Evolutionary conservation across 2,888 invertebrate species (phyloP).

Genomic region (Drosophila ezoana): DNA sequence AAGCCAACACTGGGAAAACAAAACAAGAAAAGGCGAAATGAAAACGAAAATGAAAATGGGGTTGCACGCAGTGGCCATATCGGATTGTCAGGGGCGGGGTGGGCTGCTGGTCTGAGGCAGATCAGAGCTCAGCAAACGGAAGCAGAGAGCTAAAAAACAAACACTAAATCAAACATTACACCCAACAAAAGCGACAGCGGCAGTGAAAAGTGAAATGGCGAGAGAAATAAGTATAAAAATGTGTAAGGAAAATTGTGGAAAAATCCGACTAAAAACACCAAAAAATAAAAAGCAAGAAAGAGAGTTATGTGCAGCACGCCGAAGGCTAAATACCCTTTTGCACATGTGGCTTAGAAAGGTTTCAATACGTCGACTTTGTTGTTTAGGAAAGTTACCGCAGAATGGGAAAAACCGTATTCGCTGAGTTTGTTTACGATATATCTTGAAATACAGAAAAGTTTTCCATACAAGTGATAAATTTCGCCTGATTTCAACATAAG

Average conservation of each 20-base stretch:
- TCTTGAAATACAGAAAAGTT: not conserved
- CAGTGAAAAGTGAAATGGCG: constrained; percentile 61
- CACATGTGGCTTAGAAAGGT: too few species aligned
- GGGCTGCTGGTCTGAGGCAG: constrained; percentile 25
- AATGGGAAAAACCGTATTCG: too few species aligned
- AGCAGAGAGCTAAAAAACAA: constrained; percentile 69
- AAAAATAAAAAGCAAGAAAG: not conserved
- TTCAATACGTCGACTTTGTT: too few species aligned
- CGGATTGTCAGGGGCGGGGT: not conserved
- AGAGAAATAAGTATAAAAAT: constrained; percentile 59
- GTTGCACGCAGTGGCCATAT: not conserved
- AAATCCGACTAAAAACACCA: constrained; percentile 28
- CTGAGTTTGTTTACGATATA: not conserved
- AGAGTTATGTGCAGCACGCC: not conserved
- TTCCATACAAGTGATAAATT: too few species aligned
- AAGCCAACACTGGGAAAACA: constrained; percentile 56
- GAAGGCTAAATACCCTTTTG: not conserved
- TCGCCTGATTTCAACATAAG: too few species aligned
- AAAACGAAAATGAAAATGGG: constrained; percentile 20
- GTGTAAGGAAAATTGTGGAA: constrained; percentile 59
- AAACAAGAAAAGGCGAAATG: not conserved
- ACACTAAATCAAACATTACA: constrained; percentile 79
- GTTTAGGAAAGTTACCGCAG: too few species aligned
- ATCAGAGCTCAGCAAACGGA: constrained; percentile 48
- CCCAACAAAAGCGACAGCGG: constrained; percentile 36